A percentile compares a stretch with the other conserved stretches of the same genome.
phyloP scores from a whole-genome alignment of 2,888 invertebrate species.

The Nomada goodeniana region DNA sequence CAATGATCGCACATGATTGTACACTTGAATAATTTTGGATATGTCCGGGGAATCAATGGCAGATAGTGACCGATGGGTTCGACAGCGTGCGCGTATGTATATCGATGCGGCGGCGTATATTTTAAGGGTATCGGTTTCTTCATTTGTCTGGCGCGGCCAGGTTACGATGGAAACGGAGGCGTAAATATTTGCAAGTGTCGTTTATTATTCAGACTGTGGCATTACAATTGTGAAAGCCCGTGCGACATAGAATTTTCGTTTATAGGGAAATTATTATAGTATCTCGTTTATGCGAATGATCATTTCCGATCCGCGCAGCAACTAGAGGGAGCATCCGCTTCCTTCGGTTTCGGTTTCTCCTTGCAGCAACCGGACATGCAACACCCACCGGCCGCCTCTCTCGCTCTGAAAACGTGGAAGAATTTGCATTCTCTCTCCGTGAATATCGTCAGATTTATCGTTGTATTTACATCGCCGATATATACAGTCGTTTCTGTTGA shows the following conservation, averaged over 20 bases:
- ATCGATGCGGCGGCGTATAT: neutral
- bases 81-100: neutral
- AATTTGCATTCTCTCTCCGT: neutral
- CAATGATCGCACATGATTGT: slow-evolving; percentile 70
- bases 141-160: neutral
- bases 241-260: slow-evolving; percentile 11
- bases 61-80: neutral
- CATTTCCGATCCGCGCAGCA: slow-evolving; percentile 58
- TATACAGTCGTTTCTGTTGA: no score
- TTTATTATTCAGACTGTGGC: neutral
- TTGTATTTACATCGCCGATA: neutral
- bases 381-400: slow-evolving; percentile 73
- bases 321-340: slow-evolving; percentile 23
- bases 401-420: slow-evolving; percentile 64
- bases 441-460: slow-evolving; percentile 3
- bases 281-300: neutral
- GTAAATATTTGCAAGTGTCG: neutral
- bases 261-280: no score
- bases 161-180: neutral
- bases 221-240: slow-evolving; percentile 8
- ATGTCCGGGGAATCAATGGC: neutral
- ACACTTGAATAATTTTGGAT: slow-evolving; percentile 37
- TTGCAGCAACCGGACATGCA: slow-evolving; percentile 76
- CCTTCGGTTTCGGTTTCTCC: slow-evolving; percentile 58
- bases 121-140: neutral